phyloP scores from a whole-genome alignment of 2,888 invertebrate species.

The Periphyllus acericola region DNA sequence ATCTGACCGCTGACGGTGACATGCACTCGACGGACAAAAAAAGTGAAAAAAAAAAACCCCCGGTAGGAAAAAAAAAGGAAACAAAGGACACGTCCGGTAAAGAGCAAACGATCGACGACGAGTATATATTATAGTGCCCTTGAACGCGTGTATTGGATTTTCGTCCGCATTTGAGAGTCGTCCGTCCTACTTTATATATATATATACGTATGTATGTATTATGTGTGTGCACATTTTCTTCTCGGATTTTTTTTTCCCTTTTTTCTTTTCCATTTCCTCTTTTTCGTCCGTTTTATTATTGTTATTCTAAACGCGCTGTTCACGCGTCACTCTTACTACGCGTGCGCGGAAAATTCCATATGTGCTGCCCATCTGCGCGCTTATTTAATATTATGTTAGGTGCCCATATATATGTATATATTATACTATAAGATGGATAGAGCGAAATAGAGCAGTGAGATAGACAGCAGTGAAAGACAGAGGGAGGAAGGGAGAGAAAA shows the following conservation, averaged over 20 bases:
- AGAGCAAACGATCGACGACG: constrained; percentile 46
- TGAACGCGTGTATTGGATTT: constrained; percentile 41
- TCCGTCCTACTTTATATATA: constrained; percentile 27
- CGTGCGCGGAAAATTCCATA: neutral
- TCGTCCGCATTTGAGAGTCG: constrained; percentile 7
- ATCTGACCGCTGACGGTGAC: constrained; percentile 60
- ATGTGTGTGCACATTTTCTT: neutral
- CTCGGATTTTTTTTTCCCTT: neutral
- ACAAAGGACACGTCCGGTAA: constrained; percentile 57
- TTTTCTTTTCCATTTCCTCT: neutral
- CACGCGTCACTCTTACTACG: neutral
- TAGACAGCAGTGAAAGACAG: too few relatives aligned
- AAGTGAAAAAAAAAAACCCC: constrained; percentile 9
- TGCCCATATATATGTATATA: too few relatives aligned
- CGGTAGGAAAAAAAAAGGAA: constrained; percentile 26
- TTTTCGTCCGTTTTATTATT: constrained; percentile 34
- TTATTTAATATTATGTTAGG: neutral
- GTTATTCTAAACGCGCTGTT: constrained; percentile 9
- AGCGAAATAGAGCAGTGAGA: too few relatives aligned
- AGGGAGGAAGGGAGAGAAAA: too few relatives aligned
- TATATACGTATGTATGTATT: neutral
- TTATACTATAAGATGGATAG: too few relatives aligned
- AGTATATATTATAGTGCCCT: constrained; percentile 17
- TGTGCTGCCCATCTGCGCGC: neutral
- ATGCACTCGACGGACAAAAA: constrained; percentile 43